phyloP scores from a whole-genome alignment of 2,797 vertebrate genomes.

The Antennarius maculatus region DNA sequence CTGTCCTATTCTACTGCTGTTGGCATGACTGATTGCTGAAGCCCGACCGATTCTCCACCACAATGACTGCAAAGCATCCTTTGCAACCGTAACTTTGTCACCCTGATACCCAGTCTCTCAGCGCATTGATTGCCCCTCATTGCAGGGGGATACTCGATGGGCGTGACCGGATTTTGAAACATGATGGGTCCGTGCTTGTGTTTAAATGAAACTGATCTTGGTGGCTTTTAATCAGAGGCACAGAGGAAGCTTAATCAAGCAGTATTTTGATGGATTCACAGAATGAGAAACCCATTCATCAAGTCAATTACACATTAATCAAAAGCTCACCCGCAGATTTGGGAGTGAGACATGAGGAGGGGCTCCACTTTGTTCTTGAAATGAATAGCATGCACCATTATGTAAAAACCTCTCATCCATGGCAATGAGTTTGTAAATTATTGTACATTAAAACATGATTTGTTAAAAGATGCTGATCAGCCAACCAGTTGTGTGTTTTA shows the following conservation, averaged over 20 bases:
- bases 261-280: conserved; percentile 79
- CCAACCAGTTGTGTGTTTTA: conserved; percentile 44
- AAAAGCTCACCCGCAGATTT: conserved; percentile 71
- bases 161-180: conserved; percentile 72
- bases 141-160: conserved; percentile 71
- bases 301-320: conserved; percentile 84
- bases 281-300: conserved; percentile 79
- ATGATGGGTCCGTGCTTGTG: conserved; percentile 66
- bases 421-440: conserved; percentile 56
- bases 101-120: conserved; percentile 23
- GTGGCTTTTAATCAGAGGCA: conserved; percentile 76
- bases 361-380: conserved; percentile 69
- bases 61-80: conserved; percentile 53
- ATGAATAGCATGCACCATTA: conserved; percentile 62
- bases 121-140: conserved; percentile 68
- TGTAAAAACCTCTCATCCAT: conserved; percentile 66
- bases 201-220: conserved; percentile 76
- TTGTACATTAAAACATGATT: conserved; percentile 37
- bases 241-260: conserved; percentile 75
- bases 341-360: conserved; percentile 65
- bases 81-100: conserved; percentile 50
- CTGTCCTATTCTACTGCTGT: conserved; percentile 66
- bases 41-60: conserved; percentile 43
- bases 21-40: conserved; percentile 74
- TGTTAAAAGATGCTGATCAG: conserved; percentile 53